Conservation (phyloP, 2,113 vertebrate species). For the Platichthys flesus region DNA sequence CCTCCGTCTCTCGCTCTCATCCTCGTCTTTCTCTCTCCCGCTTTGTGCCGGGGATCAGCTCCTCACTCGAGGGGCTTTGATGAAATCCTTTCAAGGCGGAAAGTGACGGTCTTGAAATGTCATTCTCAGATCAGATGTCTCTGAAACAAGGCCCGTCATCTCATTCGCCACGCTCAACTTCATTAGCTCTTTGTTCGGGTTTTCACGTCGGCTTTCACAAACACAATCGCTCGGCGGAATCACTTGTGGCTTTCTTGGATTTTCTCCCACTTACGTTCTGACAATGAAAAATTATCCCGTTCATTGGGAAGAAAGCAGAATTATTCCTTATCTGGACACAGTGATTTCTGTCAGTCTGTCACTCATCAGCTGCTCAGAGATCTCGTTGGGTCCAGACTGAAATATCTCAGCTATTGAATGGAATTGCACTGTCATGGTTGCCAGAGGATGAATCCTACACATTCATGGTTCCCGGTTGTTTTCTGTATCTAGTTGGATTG, state of each 20-base stretch:
- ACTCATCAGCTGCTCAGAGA: neutral
- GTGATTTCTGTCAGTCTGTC: neutral
- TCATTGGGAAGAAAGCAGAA: neutral
- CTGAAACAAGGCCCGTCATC: conserved; percentile 48
- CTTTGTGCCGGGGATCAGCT: conserved; percentile 49
- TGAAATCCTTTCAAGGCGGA: conserved; percentile 62
- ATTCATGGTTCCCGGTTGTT: too few relatives aligned
- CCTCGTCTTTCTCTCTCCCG: conserved; percentile 19
- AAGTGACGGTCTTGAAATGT: conserved; percentile 57
- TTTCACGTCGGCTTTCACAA: conserved; percentile 28
- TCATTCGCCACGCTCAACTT: conserved; percentile 27
- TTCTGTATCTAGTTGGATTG: too few relatives aligned
- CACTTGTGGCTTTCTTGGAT: conserved; percentile 22
- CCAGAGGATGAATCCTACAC: too few relatives aligned
- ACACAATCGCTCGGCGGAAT: conserved; percentile 21
- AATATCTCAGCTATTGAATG: neutral
- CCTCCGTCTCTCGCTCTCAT: conserved; percentile 20
- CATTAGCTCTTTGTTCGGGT: conserved; percentile 52
- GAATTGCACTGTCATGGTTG: too few relatives aligned
- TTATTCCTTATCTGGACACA: neutral
- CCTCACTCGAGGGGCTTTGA: conserved; percentile 52
- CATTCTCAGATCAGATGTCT: conserved; percentile 52
- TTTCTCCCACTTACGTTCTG: conserved; percentile 9
- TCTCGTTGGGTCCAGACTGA: neutral
- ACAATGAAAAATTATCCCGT: conserved; percentile 14